These are phyloP conservation scores for Lanistes nyassanus DNA, from an alignment of 1,140 invertebrate species.

Conservation along the genomic window DNA sequence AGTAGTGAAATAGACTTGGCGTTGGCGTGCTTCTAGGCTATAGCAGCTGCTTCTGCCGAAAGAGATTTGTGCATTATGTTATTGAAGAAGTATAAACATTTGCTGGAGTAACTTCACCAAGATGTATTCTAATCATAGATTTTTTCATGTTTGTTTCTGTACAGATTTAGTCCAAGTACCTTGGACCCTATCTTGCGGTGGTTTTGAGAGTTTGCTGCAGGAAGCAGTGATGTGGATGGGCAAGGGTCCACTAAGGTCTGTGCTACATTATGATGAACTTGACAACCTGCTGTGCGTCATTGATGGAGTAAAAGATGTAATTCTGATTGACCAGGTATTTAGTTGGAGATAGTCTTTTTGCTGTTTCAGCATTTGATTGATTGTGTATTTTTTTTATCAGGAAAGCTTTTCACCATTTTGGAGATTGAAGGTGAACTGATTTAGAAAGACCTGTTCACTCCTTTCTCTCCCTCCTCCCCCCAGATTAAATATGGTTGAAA, in stretches of 20 bases:
- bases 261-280: conserved; percentile 64
- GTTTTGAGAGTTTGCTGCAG: conserved; percentile 46
- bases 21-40: too few relatives aligned
- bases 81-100: too few relatives aligned
- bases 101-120: too few relatives aligned
- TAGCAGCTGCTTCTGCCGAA: too few relatives aligned
- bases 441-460: background rate
- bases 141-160: conserved; percentile 25
- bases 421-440: background rate
- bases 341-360: background rate
- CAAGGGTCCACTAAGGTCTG: conserved; percentile 62
- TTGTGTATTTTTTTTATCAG: background rate
- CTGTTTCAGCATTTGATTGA: background rate
- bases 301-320: conserved; percentile 60
- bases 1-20: too few relatives aligned
- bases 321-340: conserved; percentile 61
- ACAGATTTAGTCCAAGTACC: conserved; percentile 57
- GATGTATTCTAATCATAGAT: background rate
- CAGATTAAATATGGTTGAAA: too few relatives aligned
- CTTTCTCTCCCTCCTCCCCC: too few relatives aligned
- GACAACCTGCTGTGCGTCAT: conserved; percentile 66
- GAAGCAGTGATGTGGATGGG: conserved; percentile 64
- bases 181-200: conserved; percentile 53
- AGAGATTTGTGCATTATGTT: too few relatives aligned
- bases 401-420: too few relatives aligned